Base-by-base conservation (phyloP, 2,888 invertebrate genomes). In the Hololepta plana region DNA sequence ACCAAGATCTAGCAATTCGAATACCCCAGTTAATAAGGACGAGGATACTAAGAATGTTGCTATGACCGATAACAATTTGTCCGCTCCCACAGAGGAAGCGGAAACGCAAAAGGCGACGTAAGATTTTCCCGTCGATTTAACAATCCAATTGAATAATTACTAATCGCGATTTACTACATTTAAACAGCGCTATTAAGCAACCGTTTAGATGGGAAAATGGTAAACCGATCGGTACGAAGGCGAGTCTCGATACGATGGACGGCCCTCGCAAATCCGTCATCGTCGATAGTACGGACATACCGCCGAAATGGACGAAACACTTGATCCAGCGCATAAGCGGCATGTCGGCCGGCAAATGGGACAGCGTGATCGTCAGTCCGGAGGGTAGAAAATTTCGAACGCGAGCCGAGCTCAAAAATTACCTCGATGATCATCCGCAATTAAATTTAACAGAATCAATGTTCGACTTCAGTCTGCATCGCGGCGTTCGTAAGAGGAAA, bases 261-360 rank as follows among this genome's bases (percentile, higher is more conserved):
- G 49, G 61, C 13, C 42, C 48, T 11, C 54, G 56, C 28, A 53
- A 51, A 25, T 59, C 61, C 4, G 49, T 69, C 8, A 61, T 80
- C 52, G 77, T 82, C 4, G 62, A 69, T 24, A 82, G 82, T 48
- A 71, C 68, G 43, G 62, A 75, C 26, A 49, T 84, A 33, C 82
- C 82, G 0, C 49, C 60, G 2, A 75, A 73, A 2, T 84, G 82
- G 82, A 63, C 65, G 1, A 84, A 81, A 46, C 79, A 80, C 46
- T 69, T 81, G 54, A 68, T 74, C 12, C 72, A 76, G 35, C 62
- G 77, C 15, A 60, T 61, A 37, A 55, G 62, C 25, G 73, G 72
- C 1, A 60, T 66, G 21, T 73, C 75, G 12, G 73, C 73, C 7
- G 80, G 79, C 4, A 82, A 81, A 46, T 84, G 81, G 81, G 80